Evolutionary conservation across 2,888 invertebrate genomes (phyloP).

Genomic region (Adineta ricciae): DNA sequence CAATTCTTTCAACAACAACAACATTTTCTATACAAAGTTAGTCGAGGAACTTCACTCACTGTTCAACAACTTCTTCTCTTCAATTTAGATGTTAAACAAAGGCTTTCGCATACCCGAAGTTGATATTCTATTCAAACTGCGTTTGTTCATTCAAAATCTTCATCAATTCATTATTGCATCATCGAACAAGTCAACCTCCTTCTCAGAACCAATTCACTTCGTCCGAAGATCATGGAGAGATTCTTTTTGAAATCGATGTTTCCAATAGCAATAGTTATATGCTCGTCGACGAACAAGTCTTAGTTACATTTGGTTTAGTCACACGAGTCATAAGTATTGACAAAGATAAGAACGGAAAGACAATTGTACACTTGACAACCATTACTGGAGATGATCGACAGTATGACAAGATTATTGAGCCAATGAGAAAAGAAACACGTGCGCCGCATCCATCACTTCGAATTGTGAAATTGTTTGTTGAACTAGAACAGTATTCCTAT

Average conservation of each 20-base stretch:
- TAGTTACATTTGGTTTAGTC: not conserved
- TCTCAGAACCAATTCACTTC: not conserved
- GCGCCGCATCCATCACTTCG: not conserved
- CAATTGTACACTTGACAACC: not conserved
- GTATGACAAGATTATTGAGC: not conserved
- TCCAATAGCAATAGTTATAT: not conserved
- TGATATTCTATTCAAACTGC: not conserved
- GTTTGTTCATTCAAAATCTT: slow-evolving; percentile 1
- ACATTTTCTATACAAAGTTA: too few species aligned
- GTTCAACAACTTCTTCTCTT: not conserved
- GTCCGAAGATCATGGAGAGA: not conserved
- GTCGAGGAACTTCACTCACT: too few species aligned
- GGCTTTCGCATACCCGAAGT: not conserved
- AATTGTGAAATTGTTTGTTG: not conserved
- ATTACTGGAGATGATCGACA: not conserved
- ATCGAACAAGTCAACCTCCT: not conserved
- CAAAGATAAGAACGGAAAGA: not conserved
- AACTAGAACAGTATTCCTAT: not conserved
- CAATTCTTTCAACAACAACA: too few species aligned
- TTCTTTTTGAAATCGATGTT: not conserved
- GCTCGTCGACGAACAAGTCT: not conserved
- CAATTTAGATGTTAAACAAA: not conserved
- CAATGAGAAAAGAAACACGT: not conserved
- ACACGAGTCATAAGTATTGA: not conserved
- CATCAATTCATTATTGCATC: not conserved